phyloP scores from a whole-genome alignment of 2,888 invertebrate genomes.

The Beris morrisii region DNA sequence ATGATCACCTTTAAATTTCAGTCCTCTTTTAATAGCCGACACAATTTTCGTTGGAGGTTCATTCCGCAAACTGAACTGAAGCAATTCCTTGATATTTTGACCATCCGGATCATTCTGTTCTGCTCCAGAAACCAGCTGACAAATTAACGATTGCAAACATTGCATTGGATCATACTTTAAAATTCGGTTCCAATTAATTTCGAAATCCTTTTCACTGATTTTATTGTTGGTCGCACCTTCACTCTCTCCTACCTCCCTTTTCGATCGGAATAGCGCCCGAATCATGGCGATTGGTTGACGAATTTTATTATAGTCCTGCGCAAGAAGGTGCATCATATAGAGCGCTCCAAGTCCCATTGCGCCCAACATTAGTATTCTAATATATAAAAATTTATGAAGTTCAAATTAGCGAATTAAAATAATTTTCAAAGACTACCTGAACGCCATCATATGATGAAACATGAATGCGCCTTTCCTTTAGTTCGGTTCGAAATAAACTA shows the following conservation, averaged over 20 bases:
- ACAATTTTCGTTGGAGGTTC: slow-evolving; percentile 49
- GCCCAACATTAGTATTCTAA: slow-evolving; percentile 51
- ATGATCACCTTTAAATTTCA: slow-evolving; percentile 45
- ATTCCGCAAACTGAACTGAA: slow-evolving; percentile 46
- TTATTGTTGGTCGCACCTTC: background rate
- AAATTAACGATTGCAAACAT: slow-evolving; percentile 53
- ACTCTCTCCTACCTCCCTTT: background rate
- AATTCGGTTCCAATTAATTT: slow-evolving; percentile 52
- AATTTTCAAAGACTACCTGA: slow-evolving; percentile 2
- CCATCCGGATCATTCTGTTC: slow-evolving; percentile 49
- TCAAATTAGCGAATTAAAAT: background rate
- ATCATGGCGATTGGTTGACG: slow-evolving; percentile 34
- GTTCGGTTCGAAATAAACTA: too few species aligned
- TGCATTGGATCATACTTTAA: slow-evolving; percentile 52
- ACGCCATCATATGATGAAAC: slow-evolving; percentile 1
- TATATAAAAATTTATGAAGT: background rate
- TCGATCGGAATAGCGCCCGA: slow-evolving; percentile 18
- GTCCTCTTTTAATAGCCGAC: slow-evolving; percentile 51
- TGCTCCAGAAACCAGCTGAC: slow-evolving; percentile 53
- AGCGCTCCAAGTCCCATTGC: slow-evolving; percentile 57
- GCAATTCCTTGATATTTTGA: slow-evolving; percentile 46
- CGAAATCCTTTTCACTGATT: slow-evolving; percentile 5
- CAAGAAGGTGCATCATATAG: slow-evolving; percentile 58
- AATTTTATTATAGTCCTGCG: slow-evolving; percentile 58
- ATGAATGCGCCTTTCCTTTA: background rate